Percentiles rank a stretch among this genome's conserved stretches.
Conservation (phyloP, 1,140 invertebrate species). For the Macrobrachium rosenbergii region DNA sequence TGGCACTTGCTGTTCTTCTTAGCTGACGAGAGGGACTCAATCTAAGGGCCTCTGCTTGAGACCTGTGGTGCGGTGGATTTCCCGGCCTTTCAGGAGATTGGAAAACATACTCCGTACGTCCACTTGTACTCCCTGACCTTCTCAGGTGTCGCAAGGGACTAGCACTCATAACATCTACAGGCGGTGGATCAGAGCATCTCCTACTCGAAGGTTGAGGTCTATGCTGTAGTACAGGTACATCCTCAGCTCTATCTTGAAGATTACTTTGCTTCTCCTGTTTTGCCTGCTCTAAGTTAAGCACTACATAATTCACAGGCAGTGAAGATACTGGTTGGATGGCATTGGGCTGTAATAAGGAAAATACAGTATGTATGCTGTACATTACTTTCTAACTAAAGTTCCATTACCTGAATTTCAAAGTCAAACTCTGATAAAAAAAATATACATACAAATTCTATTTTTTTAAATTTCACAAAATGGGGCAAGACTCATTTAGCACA, state of each 20-base stretch:
- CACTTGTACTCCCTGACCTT: too few relatives aligned
- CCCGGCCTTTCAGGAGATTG: neutral
- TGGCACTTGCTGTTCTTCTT: too few relatives aligned
- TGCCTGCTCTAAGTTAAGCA: conserved; percentile 15
- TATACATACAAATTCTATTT: too few relatives aligned
- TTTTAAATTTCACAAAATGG: too few relatives aligned
- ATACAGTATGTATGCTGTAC: neutral
- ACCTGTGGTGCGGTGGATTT: neutral
- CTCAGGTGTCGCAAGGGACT: too few relatives aligned
- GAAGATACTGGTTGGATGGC: conserved; percentile 33
- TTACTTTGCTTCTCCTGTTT: neutral
- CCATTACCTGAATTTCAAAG: too few relatives aligned
- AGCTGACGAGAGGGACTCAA: too few relatives aligned
- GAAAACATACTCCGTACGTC: neutral
- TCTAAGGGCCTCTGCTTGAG: neutral
- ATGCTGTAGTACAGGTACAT: neutral
- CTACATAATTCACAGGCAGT: conserved; percentile 40
- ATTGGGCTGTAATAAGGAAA: conserved; percentile 13
- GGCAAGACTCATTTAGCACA: too few relatives aligned
- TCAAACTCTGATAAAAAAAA: too few relatives aligned
- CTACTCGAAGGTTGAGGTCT: neutral
- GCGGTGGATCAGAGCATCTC: too few relatives aligned
- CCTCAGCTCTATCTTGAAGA: neutral
- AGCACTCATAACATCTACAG: too few relatives aligned
- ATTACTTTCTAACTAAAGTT: too few relatives aligned